A percentile compares a stretch with the other conserved stretches of the same genome.
phyloP scores from a whole-genome alignment of 2,888 invertebrate genomes.

The Acronicta leporina region DNA sequence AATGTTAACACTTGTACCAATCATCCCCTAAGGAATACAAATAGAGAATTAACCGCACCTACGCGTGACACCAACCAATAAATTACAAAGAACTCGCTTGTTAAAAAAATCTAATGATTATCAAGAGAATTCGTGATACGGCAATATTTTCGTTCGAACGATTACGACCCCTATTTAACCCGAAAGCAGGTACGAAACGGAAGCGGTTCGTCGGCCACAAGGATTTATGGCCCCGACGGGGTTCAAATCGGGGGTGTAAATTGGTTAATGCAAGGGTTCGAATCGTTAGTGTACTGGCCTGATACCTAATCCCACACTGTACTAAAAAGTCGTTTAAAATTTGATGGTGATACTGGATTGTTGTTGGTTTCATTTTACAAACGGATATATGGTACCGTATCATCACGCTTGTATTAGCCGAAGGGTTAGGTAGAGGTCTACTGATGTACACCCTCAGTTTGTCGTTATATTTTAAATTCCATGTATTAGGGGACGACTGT shows the following conservation, averaged over 20 bases:
- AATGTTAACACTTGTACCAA: slow-evolving; percentile 39
- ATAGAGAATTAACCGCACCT: slow-evolving; percentile 38
- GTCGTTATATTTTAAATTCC: too few species aligned
- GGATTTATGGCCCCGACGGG: slow-evolving; percentile 67
- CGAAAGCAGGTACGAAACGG: slow-evolving; percentile 76
- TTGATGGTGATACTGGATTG: slow-evolving; percentile 16
- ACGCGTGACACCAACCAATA: slow-evolving; percentile 50
- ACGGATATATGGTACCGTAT: too few species aligned
- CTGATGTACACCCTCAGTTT: too few species aligned
- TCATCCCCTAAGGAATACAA: slow-evolving; percentile 40
- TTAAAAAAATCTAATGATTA: slow-evolving; percentile 56
- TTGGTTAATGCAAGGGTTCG: slow-evolving; percentile 65
- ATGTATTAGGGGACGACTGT: too few species aligned
- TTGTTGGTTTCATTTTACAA: background rate
- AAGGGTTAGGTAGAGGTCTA: too few species aligned
- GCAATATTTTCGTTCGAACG: slow-evolving; percentile 65
- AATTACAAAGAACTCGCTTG: slow-evolving; percentile 47
- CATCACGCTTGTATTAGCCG: too few species aligned
- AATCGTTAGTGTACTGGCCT: slow-evolving; percentile 48
- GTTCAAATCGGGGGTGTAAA: slow-evolving; percentile 65
- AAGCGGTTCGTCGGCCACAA: slow-evolving; percentile 83
- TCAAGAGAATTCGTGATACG: slow-evolving; percentile 64
- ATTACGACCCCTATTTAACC: slow-evolving; percentile 67
- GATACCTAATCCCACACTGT: slow-evolving; percentile 34
- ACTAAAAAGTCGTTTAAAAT: slow-evolving; percentile 44